phyloP scores from a whole-genome alignment of 37 sponge, comb jelly and placozoan genomes.

The Cliona cf. orientalis region DNA sequence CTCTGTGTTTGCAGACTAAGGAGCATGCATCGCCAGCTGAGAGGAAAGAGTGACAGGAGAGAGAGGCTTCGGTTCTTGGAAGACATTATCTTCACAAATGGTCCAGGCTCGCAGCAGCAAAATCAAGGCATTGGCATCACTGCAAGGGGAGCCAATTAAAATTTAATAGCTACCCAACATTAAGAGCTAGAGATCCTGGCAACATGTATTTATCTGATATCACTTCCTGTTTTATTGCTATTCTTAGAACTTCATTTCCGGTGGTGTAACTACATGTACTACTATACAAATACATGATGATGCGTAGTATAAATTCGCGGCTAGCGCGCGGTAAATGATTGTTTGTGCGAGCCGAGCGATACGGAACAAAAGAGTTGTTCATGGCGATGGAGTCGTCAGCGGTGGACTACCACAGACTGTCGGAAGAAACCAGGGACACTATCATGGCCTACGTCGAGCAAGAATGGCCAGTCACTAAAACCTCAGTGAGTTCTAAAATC shows the following conservation, averaged over 20 bases:
- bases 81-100: background rate
- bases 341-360: too few relatives aligned
- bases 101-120: too few relatives aligned
- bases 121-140: background rate
- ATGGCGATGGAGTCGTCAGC: background rate
- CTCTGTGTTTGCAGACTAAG: background rate
- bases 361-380: too few relatives aligned
- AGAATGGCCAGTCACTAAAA: conserved; percentile 39
- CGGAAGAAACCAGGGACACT: conserved; percentile 7
- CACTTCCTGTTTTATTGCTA: background rate
- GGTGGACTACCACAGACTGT: background rate
- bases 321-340: too few relatives aligned
- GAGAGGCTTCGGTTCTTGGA: conserved; percentile 18
- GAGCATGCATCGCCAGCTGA: background rate
- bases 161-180: background rate
- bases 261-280: too few relatives aligned
- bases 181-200: background rate
- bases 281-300: too few relatives aligned
- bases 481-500: conserved; percentile 20
- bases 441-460: conserved; percentile 19
- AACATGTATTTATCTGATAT: background rate
- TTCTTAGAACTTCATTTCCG: too few relatives aligned
- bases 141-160: background rate
- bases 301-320: too few relatives aligned
- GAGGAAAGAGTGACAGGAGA: background rate